Evolutionary conservation across 2,888 invertebrate genomes (phyloP).

Genomic region (Catonia carolina): DNA sequence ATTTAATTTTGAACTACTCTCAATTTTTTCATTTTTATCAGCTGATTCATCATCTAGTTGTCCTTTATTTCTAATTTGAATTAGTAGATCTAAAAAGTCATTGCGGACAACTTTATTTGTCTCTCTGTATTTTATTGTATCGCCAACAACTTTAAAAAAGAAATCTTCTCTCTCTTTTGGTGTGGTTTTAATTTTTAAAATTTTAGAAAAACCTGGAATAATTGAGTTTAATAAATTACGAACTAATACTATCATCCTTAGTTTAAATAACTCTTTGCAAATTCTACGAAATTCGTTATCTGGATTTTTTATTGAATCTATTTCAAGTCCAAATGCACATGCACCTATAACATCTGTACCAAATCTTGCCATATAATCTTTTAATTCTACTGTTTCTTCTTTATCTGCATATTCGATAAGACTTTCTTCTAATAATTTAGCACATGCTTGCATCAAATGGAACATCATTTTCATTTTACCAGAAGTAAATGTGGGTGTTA

Average conservation of each 20-base stretch:
- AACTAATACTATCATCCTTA: slow-evolving; percentile 36
- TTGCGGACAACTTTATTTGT: slow-evolving; percentile 10
- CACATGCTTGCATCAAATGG: slow-evolving; percentile 43
- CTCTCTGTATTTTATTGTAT: slow-evolving; percentile 7
- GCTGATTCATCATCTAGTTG: slow-evolving; percentile 14
- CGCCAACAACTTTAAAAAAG: slow-evolving; percentile 11
- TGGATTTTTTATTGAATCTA: slow-evolving; percentile 42
- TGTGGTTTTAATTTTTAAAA: slow-evolving; percentile 9
- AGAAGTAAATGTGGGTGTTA: slow-evolving; percentile 38
- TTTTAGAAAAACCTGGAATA: slow-evolving; percentile 3
- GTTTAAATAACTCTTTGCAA: slow-evolving; percentile 40
- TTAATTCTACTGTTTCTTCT: slow-evolving; percentile 23
- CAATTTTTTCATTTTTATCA: neutral
- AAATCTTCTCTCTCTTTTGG: slow-evolving; percentile 10
- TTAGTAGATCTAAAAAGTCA: slow-evolving; percentile 15
- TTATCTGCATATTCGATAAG: slow-evolving; percentile 7
- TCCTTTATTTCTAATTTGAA: slow-evolving; percentile 12
- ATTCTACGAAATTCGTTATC: slow-evolving; percentile 42
- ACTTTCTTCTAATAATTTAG: slow-evolving; percentile 30
- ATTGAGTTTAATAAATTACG: slow-evolving; percentile 3
- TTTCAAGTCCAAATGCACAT: slow-evolving; percentile 46
- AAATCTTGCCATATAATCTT: slow-evolving; percentile 39
- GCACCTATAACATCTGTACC: slow-evolving; percentile 47
- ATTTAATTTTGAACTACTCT: neutral
- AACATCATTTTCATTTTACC: slow-evolving; percentile 52